A percentile compares a stretch with the other conserved stretches of the same genome.
These are phyloP conservation scores for Acrobasis repandana DNA, from an alignment of 2,888 invertebrate genomes.

Conservation along the genomic window DNA sequence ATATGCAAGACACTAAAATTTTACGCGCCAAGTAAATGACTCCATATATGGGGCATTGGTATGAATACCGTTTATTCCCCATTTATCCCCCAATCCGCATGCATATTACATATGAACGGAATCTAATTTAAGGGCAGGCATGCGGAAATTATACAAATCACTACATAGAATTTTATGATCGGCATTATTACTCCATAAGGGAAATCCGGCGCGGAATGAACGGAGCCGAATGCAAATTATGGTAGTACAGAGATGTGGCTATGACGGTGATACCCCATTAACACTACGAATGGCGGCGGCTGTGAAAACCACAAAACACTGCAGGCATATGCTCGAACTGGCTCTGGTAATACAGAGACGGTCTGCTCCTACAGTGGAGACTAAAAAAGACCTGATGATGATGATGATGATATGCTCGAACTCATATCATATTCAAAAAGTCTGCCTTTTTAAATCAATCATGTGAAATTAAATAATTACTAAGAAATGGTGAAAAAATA, in stretches of 20 bases:
- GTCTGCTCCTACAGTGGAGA: no score
- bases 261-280: no score
- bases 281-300: no score
- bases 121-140: conserved; percentile 11
- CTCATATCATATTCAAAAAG: no score
- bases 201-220: conserved; percentile 36
- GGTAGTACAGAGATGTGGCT: not conserved
- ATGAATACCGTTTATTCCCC: not conserved
- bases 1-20: not conserved
- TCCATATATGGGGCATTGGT: not conserved
- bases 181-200: conserved; percentile 48
- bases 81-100: conserved; percentile 5
- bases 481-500: no score
- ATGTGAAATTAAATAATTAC: no score
- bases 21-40: not conserved
- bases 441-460: no score
- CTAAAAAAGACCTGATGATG: no score
- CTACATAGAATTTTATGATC: conserved; percentile 58
- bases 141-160: conserved; percentile 57
- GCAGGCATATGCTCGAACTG: no score
- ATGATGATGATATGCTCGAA: no score
- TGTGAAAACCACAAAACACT: no score
- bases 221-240: not conserved
- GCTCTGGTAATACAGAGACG: no score
- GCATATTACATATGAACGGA: conserved; percentile 9